Evolutionary conservation across 2,888 invertebrate genomes (phyloP).

Genomic region (Stenurella melanura): DNA sequence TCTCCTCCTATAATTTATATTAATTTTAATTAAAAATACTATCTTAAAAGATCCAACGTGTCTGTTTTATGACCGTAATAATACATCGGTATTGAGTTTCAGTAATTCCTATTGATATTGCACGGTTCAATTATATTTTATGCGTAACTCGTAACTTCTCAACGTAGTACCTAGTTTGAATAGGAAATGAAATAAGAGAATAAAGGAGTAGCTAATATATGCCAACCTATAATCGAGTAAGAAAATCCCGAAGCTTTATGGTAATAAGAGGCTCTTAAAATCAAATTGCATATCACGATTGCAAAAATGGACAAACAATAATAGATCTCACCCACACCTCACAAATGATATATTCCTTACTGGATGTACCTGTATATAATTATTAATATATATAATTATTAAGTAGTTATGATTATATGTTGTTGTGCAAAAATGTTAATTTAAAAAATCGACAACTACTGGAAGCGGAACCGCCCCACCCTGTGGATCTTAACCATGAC

Average conservation of each 20-base stretch:
- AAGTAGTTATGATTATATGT: too few species aligned
- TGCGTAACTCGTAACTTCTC: conserved; percentile 3
- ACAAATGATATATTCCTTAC: not conserved
- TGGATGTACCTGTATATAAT: too few species aligned
- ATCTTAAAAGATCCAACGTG: not conserved
- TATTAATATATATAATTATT: too few species aligned
- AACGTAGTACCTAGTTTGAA: not conserved
- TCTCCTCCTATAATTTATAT: not conserved
- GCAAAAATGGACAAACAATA: not conserved
- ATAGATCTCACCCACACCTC: not conserved
- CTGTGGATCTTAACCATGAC: too few species aligned
- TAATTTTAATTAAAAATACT: not conserved
- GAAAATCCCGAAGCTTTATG: conserved; percentile 1
- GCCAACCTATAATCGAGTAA: not conserved
- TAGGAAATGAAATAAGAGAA: not conserved
- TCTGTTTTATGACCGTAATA: conserved; percentile 7
- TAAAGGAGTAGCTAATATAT: conserved; percentile 6
- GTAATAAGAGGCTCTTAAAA: not conserved
- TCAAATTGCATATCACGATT: not conserved
- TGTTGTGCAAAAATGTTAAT: too few species aligned
- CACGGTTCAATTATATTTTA: conserved; percentile 4
- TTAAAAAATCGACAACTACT: too few species aligned
- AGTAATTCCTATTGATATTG: conserved; percentile 7
- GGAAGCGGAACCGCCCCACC: too few species aligned
- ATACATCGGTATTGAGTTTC: not conserved